Evolutionary conservation across 2,113 vertebrate genomes (phyloP), one percentile per base, ranked within the genome.

Genomic region (Monarcha castaneiventris): DNA sequence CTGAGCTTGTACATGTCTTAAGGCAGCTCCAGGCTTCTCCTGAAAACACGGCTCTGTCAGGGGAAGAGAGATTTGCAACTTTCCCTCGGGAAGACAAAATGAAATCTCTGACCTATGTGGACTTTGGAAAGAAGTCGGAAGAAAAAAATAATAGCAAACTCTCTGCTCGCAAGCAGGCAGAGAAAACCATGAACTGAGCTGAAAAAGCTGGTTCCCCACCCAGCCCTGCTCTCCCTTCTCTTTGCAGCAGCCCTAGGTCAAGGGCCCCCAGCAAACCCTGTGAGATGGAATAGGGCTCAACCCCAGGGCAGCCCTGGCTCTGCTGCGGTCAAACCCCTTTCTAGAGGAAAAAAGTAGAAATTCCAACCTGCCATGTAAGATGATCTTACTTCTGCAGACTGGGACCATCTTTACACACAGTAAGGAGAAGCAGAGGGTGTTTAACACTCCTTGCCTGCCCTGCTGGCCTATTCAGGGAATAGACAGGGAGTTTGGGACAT

Each of bases 1-100:
- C 83, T 95, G 79, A 93, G 93, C 79, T 93, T 92, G 83, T 90
- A 93, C 83, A 87, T 29, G 32, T 93, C 68, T 86, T 80, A 69
- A 93, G 90, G 79, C 79, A 94, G 95, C 88, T 86, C 55, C 76
- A 84, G 88, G 79, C 67, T 94, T 77, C 92, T 92, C 54, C 63
- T 35, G 39, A 77, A 86, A 93, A 84, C 86, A 77, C 3, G 1
- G 33, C 56, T 55, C 21, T 3, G 61, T 52, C 56, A 84, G 30
- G 41, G 35, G 33, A 82, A 82, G 52, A 77, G 30, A 74, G 80
- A 87, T 73, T 59, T 67, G 43, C 64, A 66, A 39, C 64, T 74
- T 75, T 59, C 87, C 61, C 63, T 81, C 0, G 4, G 74, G 87
- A 91, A 72, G 87, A 26, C 58, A 68, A 87, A 87, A 72, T 16